Base-by-base conservation (phyloP, 2,113 vertebrate genomes). In the Murina feae region DNA sequence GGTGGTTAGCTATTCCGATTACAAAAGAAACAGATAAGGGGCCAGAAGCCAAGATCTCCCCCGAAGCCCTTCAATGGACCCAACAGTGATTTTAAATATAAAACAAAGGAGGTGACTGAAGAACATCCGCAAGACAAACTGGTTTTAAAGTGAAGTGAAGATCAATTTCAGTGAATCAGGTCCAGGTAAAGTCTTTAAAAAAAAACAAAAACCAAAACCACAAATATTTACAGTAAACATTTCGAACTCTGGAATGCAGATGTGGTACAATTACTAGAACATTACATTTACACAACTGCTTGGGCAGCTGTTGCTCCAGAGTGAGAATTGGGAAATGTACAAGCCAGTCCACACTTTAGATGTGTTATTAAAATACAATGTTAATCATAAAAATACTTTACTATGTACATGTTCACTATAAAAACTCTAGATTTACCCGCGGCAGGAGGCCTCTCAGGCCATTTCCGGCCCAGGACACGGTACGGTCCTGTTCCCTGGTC, bases 341-440 rank as follows among this genome's bases (percentile, higher is more conserved):
- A 98, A 97, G 98, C 97, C 96, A 97, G 96, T 97, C 98, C 98
- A 98, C 96, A 97, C 97, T 96, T 98, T 97, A 98, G 97, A 97
- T 98, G 98, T 98, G 98, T 98, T 99, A 99, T 98, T 99, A 99
- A 99, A 99, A 99, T 99, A 99, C 98, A 98, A 95, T 98, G 98
- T 98, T 98, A 99, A 98, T 99, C 98, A 99, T 99, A 99, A 99
- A 99, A 99, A 99, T 99, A 98, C 98, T 98, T 99, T 98, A 98
- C 97, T 99, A 98, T 99, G 98, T 99, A 99, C 98, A 99, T 97
- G 96, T 98, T 98, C 93, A 98, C 98, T 98, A 98, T 98, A 98
- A 97, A 98, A 98, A 98, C 96, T 96, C 97, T 97, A 98, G 97
- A 97, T 96, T 79, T 96, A 96, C 94, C 97, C 90, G 91, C 71